A percentile compares a stretch with the other conserved stretches of the same genome.
Conservation (phyloP, 2,113 vertebrate species). For the Acinonyx jubatus region DNA sequence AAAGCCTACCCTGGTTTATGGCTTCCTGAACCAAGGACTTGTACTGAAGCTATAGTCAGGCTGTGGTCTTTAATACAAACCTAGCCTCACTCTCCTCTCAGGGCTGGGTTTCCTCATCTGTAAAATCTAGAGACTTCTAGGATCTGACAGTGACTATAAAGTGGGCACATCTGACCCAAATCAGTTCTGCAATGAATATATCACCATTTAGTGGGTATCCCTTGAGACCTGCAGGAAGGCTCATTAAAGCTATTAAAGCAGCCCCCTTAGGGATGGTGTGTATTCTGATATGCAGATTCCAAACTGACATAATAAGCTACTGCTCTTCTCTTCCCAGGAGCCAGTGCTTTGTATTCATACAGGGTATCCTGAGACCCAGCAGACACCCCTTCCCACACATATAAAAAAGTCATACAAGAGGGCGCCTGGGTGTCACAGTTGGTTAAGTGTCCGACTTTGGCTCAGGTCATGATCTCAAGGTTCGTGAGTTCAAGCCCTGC, state of each 20-base stretch:
- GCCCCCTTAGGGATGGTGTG: not conserved
- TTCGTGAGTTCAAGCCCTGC: too few species aligned
- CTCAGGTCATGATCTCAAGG: too few species aligned
- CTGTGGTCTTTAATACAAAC: not conserved
- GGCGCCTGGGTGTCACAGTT: too few species aligned
- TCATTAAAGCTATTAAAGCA: not conserved
- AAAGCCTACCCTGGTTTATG: not conserved
- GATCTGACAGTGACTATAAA: not conserved
- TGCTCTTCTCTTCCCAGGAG: not conserved
- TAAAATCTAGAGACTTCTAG: not conserved
- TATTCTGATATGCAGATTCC: slow-evolving; percentile 41
- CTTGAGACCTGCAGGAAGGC: not conserved
- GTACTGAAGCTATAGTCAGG: not conserved
- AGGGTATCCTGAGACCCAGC: not conserved
- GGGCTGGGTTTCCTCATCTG: not conserved
- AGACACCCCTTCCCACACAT: not conserved
- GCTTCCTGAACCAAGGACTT: not conserved
- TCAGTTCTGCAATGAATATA: not conserved
- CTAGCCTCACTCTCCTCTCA: not conserved
- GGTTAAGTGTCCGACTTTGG: too few species aligned
- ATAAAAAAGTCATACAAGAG: not conserved
- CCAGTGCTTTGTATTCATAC: not conserved
- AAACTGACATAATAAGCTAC: not conserved
- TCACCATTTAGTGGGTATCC: not conserved
- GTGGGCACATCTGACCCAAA: not conserved